phyloP scores from a whole-genome alignment of 2,888 invertebrate species.

The Unio delphinus region DNA sequence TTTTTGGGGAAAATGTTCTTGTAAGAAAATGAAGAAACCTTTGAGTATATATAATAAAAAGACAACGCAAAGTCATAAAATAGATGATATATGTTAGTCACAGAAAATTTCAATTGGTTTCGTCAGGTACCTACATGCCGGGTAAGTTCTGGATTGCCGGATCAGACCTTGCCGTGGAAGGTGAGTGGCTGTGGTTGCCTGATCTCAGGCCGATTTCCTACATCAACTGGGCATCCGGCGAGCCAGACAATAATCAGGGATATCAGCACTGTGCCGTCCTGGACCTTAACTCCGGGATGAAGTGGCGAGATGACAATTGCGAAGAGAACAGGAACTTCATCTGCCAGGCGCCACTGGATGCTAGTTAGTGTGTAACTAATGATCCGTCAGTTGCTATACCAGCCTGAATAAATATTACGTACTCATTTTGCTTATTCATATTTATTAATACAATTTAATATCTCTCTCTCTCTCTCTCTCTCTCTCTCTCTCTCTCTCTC shows the following conservation, averaged over 20 bases:
- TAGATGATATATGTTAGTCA: no score
- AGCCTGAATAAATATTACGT: no score
- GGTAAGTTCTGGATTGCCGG: slow-evolving; percentile 42
- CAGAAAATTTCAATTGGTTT: background rate
- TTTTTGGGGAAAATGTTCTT: no score
- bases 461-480: no score
- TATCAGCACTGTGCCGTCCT: slow-evolving; percentile 35
- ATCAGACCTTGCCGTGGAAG: slow-evolving; percentile 30
- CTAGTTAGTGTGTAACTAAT: background rate
- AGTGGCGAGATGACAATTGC: slow-evolving; percentile 42
- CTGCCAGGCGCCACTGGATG: slow-evolving; percentile 17
- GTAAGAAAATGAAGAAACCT: no score
- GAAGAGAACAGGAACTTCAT: slow-evolving; percentile 40
- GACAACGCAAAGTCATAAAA: no score
- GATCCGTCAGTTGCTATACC: no score
- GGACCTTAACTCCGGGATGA: slow-evolving; percentile 25
- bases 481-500: no score
- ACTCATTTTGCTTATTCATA: no score
- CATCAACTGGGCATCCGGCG: slow-evolving; percentile 36
- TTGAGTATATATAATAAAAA: no score
- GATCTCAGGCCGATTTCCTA: slow-evolving; percentile 13
- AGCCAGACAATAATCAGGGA: slow-evolving; percentile 32
- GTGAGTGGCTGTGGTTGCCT: slow-evolving; percentile 38
- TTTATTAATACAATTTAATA: no score
- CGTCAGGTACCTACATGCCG: slow-evolving; percentile 29